Base-by-base conservation (phyloP, 2,888 invertebrate species). In the Cephus sareptanus region DNA sequence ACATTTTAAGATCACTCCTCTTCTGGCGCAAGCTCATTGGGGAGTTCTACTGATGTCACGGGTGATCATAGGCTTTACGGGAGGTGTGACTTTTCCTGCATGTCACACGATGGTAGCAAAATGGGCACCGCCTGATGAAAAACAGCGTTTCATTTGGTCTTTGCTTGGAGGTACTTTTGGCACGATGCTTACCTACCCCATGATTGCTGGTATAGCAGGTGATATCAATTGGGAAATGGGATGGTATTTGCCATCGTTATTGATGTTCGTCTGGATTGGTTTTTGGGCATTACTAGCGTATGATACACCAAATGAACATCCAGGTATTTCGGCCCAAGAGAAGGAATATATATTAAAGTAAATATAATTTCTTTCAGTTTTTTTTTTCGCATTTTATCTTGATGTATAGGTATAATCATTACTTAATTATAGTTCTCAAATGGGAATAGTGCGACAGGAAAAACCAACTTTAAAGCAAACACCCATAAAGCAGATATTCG, bases 91-190 rank as follows among this genome's bases (percentile, higher is more conserved):
- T 34, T 95, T 95, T 89, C 95, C 95, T 3, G 92, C 94, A 6
- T 92, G 94, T 13, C 95, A 95, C 83, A 93, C 93, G 4, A 87
- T 96, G 79, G 94, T 96, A 6, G 95, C 96, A 0, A 93, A 94
- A 85, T 96, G 96, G 96, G 93, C 95, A 0, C 96, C 96, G 0
- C 95, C 96, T 1, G 93, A 94, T n/a, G 96, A 96, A 88, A 95
- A 95, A 88, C 94, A 95, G 12, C 95, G 95, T 87, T 96, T 96
- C 86, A 92, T 96, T 1, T 94, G 95, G 84, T 94, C 95, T 0
- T 92, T 96, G 85, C 94, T 95, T 93, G 96, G 96, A 15, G 96
- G 96, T 9, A 95, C 95, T 0, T 92, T 96, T 77, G 96, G 95
- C 3, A 95, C 95, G 0, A 94, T 95, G 1, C 91, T 95, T 1